Conservation (phyloP, 2,888 invertebrate genomes). For the Spilarctia lutea region DNA sequence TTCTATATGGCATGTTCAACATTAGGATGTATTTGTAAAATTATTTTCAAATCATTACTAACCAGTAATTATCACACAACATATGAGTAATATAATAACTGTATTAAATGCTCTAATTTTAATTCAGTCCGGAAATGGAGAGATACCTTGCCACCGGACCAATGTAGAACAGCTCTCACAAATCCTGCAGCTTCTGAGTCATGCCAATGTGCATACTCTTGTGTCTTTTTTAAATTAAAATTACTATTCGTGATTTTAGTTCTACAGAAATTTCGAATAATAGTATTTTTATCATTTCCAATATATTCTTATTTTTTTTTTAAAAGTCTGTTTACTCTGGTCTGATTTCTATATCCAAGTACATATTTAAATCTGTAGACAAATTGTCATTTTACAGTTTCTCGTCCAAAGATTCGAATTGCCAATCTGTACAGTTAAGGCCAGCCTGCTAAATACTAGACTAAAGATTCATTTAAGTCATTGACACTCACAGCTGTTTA, state of each 20-base stretch:
- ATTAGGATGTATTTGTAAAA: background rate
- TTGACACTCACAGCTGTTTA: background rate
- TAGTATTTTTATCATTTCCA: too few relatives aligned
- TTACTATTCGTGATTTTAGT: background rate
- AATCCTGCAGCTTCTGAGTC: slow-evolving; percentile 39
- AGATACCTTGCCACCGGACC: slow-evolving; percentile 45
- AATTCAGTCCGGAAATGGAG: slow-evolving; percentile 41
- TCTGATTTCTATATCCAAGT: too few relatives aligned
- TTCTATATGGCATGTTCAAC: background rate
- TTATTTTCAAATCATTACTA: background rate
- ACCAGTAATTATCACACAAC: background rate
- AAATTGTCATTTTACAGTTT: too few relatives aligned
- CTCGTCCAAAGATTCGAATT: background rate
- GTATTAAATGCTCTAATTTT: slow-evolving; percentile 40
- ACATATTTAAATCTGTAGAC: too few relatives aligned
- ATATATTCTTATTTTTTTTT: too few relatives aligned
- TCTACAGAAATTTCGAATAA: too few relatives aligned
- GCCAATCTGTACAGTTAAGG: background rate
- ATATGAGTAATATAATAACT: slow-evolving; percentile 22
- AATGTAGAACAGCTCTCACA: slow-evolving; percentile 39
- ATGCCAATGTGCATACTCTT: slow-evolving; percentile 33
- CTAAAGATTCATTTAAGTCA: background rate
- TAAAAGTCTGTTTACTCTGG: too few relatives aligned
- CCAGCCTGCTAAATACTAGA: background rate
- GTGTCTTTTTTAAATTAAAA: background rate